Base-by-base conservation (phyloP, 37 sponge, comb jelly and placozoan species). In the Sycon ciliatum region DNA sequence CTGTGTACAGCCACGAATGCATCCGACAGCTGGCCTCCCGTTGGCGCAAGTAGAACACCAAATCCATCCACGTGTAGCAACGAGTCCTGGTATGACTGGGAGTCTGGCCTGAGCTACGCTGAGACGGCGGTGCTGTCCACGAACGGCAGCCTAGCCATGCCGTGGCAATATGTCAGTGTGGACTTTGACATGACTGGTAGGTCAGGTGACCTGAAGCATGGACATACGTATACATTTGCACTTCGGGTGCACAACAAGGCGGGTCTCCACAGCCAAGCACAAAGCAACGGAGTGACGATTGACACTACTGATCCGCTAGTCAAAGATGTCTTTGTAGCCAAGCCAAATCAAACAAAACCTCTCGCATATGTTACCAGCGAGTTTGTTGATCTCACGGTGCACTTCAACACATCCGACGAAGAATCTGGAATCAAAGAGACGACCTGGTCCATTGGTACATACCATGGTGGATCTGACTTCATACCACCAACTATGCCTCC, bases 371-470 rank as follows among this genome's bases (percentile, higher is more conserved):
- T 60, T 28, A 9, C 26, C 11, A 9, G 7, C 27, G 26, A 60
- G 7, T 9, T 22, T 24, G 7, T 60, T 7, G 26, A 60, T 11
- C 72, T 89, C 28, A 46, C 83, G 0, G 86, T 73, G 11, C 71
- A 72, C 33, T 89, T 83, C 83, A 28, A 38, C 28, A 81, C 82
- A 26, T 24, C 31, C 32, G 90, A 89, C 58, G 72, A 34, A 3
- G 81, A 85, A 57, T 85, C 86, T 68, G 83, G 77, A 11, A 77
- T 89, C 18, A 68, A 65, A 11, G 79, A 82, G n/a, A 82, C 85
- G 63, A 11, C 39, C 20, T 89, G 90, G 90, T 80, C 83, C 2
- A 83, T 89, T 31, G 90, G 90, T 3, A 81, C 76, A 1, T 13
- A 23, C 9, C 77, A 80, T 0, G 73, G 62, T 29, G 71, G 37